phyloP scores from a whole-genome alignment of 92 coral and sea anemone genomes.

The Epizoanthus fatuus region DNA sequence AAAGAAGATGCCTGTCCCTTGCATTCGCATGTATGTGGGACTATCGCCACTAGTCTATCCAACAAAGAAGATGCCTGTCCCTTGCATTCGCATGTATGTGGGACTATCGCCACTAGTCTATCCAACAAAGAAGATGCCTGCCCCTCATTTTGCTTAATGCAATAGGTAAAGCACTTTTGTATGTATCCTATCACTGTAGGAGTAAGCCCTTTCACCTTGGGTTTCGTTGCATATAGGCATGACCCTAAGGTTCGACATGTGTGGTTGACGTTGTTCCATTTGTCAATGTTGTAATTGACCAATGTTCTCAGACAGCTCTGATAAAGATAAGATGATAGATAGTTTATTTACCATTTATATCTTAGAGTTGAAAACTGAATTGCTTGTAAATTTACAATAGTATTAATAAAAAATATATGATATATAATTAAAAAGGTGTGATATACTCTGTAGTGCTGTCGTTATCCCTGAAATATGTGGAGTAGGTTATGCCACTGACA shows the following conservation, averaged over 20 bases:
- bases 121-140: slow-evolving; percentile 33
- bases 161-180: slow-evolving; percentile 59
- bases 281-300: slow-evolving; percentile 47
- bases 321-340: no score
- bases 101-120: slow-evolving; percentile 45
- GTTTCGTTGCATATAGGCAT: slow-evolving; percentile 24
- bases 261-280: slow-evolving; percentile 45
- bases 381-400: no score
- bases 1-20: no score
- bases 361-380: no score
- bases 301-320: slow-evolving; percentile 1
- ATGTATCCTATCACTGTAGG: slow-evolving; percentile 49
- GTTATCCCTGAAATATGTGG: slow-evolving; percentile 42
- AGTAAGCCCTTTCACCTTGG: slow-evolving; percentile 48
- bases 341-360: no score
- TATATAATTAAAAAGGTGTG: no score
- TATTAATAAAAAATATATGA: no score
- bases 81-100: slow-evolving; percentile 62
- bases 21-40: slow-evolving; percentile 66
- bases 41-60: slow-evolving; percentile 40
- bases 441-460: slow-evolving; percentile 50
- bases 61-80: no score
- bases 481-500: background rate
- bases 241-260: slow-evolving; percentile 30
- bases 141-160: slow-evolving; percentile 64